Base-by-base conservation (phyloP, 1,140 invertebrate genomes). In the Bombus pascuorum region DNA sequence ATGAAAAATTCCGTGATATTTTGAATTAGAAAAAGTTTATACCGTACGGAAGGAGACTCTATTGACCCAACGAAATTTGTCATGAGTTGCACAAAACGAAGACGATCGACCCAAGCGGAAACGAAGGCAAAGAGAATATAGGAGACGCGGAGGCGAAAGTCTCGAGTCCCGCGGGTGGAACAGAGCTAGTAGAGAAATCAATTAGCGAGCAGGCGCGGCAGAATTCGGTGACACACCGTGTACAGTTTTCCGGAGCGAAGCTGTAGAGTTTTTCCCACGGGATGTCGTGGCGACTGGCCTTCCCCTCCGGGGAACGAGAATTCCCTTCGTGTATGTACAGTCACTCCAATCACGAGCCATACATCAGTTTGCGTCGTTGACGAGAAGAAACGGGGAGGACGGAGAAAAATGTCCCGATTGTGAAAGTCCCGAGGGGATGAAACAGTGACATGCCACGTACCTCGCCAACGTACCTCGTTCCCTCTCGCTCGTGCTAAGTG, bases 281-380 rank as follows among this genome's bases (percentile, higher is more conserved):
- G 89, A 86, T 79, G 59, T 73, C 79, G 81, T 75, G 57, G 82
- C 72, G 87, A 70, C 77, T 62, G 53, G 42, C 15, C 37, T 13
- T 78, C 86, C 72, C 32, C 47, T 70, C 57, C 66, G 66, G 75
- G 76, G 44, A 42, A 62, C n/a, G 76, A 78, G 83, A 90, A 88
- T 81, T 86, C 87, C 83, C 87, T 83, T 70, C 73, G 85, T 68
- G 86, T 91, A 83, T 85, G 86, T 90, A 91, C 86, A 91, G 87
- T 93, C 92, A 92, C 91, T 94, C 89, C 93, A 94, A 94, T 94
- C 94, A 94, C 91, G 90, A 90, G 89, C 90, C 90, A 90, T 93
- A 92, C 91, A 92, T 94, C 92, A 93, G 90, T 89, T 92, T 81
- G 89, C 87, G 90, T 85, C 47, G 77, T 68, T 88, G 89, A 90